Conservation (phyloP, 1,140 invertebrate species). For the Drosophila subobscura region DNA sequence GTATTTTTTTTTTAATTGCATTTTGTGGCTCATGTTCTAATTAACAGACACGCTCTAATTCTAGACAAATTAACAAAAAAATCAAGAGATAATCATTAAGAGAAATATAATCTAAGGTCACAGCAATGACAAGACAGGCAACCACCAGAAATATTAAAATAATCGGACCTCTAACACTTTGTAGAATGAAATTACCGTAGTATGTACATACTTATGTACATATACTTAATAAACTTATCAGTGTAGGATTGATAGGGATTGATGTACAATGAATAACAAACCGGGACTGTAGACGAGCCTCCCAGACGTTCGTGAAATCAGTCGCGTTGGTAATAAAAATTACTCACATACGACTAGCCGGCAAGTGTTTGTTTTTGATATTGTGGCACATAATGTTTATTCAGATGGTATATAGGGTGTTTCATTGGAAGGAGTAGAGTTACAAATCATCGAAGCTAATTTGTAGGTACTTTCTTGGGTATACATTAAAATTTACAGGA, state of each 20-base stretch:
- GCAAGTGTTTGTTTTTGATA: neutral
- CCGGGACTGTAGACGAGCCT: slow-evolving; percentile 7
- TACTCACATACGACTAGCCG: slow-evolving; percentile 6
- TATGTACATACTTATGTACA: slow-evolving; percentile 1
- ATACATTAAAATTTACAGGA: too few relatives aligned
- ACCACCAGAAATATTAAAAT: too few relatives aligned
- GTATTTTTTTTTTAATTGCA: slow-evolving; percentile 2
- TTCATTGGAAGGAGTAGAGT: too few relatives aligned
- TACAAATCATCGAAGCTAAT: too few relatives aligned
- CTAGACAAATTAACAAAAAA: slow-evolving; percentile 22
- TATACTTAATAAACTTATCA: neutral
- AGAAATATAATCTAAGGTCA: slow-evolving; percentile 38
- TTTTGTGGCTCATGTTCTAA: slow-evolving; percentile 12
- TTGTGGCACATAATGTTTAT: too few relatives aligned
- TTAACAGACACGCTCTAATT: slow-evolving; percentile 36
- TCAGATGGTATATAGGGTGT: too few relatives aligned
- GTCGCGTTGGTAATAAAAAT: slow-evolving; percentile 8
- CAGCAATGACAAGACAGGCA: slow-evolving; percentile 42
- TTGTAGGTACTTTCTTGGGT: too few relatives aligned
- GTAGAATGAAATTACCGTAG: neutral
- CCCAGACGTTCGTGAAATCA: neutral
- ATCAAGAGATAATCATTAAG: slow-evolving; percentile 10
- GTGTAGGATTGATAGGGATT: slow-evolving; percentile 9
- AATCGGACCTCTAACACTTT: neutral
- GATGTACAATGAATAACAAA: neutral